Evolutionary conservation across 1,140 invertebrate species (phyloP), one percentile per base, ranked within the genome.

Genomic region (Sipha flava): DNA sequence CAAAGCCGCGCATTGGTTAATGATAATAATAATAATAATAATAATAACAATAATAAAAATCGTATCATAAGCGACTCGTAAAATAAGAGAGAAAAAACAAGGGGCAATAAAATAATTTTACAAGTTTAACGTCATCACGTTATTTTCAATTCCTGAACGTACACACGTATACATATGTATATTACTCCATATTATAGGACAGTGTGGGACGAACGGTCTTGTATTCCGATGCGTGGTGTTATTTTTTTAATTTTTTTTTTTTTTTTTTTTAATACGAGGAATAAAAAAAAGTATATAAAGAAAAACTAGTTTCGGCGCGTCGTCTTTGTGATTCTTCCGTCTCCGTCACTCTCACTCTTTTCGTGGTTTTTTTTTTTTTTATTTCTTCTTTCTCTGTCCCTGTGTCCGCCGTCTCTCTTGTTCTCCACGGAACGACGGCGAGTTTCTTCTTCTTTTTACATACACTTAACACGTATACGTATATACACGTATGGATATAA

Each of bases 81-180:
- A 47, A 70, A 70, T n/a, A 16, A 45, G 40, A 70, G 23, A 18
- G 9, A 45, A 68, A 31, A 54, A 57, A 59, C 72, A 77, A 77
- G 73, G 73, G 73, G 52, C 52, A 77, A 77, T 77, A 77, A 77
- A 77, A 77, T 77, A 77, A 77, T 77, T 59, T 77, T 77, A 77
- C 73, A 77, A 77, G 73, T 77, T 77, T 77, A 77, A 77, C 73
- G 73, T 77, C 73, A 59, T 59, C 73, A 52, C 49, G 34, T 57
- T 77, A 77, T 77, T 75, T 77, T 77, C 52, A 29, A 77, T 77
- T 73, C 52, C 16, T 29, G 6, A 29, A 47, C 31, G 21, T 37
- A 23, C 21, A 59, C 18, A 31, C 26, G 34, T 34, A 59, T 31
- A 31, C 18, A 40, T 47, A 47, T 77, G 34, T 77, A 77, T 77